Evolutionary conservation across 2,888 invertebrate genomes (phyloP).

Genomic region (Meteorus colon): DNA sequence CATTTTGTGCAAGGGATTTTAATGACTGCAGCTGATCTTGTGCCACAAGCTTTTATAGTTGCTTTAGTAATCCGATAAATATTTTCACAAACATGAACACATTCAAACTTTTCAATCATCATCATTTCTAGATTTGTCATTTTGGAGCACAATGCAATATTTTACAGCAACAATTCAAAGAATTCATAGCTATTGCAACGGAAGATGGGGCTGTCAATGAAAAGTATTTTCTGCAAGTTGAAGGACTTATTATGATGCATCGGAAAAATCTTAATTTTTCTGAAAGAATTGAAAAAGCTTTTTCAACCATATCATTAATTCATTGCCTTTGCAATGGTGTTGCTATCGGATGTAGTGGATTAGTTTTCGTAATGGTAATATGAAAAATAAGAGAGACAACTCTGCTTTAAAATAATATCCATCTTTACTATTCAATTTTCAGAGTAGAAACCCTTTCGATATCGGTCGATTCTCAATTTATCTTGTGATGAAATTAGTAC

Average conservation of each 20-base stretch:
- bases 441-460: not conserved
- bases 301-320: not conserved
- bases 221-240: not conserved
- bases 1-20: slow-evolving; percentile 14
- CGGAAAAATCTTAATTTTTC: slow-evolving; percentile 1
- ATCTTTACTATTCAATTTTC: not conserved
- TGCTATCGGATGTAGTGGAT: not conserved
- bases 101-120: not conserved
- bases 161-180: not conserved
- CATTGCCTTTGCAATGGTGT: not conserved
- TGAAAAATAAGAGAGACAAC: not conserved
- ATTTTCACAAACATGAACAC: not conserved
- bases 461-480: not conserved
- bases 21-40: slow-evolving; percentile 9
- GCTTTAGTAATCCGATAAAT: slow-evolving; percentile 31
- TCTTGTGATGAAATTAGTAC: slow-evolving; percentile 6
- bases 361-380: not conserved
- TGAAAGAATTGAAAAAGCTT: not conserved
- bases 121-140: not conserved
- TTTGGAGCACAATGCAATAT: not conserved
- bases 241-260: not conserved
- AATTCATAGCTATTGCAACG: not conserved
- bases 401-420: not conserved
- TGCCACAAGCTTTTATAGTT: slow-evolving; percentile 36
- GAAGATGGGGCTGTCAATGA: not conserved